phyloP scores from a whole-genome alignment of 2,888 invertebrate genomes.

The Herminia tarsipennalis region DNA sequence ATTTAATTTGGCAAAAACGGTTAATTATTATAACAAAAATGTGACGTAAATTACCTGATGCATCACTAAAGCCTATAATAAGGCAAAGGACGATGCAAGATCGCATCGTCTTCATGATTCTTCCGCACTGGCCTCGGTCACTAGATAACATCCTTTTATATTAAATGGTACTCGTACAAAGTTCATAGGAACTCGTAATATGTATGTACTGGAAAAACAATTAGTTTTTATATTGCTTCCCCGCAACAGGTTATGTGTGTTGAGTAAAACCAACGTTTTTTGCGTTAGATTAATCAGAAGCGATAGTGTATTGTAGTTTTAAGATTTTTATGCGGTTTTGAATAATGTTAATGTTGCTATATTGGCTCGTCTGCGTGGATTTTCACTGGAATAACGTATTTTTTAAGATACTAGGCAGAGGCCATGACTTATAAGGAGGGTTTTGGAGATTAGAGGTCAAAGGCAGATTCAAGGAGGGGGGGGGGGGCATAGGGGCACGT shows the following conservation, averaged over 20 bases:
- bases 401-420: too few species aligned
- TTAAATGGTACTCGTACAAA: constrained; percentile 60
- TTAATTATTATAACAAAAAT: constrained; percentile 10
- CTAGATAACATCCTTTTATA: constrained; percentile 72
- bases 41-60: constrained; percentile 55
- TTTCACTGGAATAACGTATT: too few species aligned
- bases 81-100: constrained; percentile 54
- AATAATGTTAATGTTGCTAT: too few species aligned
- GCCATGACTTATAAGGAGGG: too few species aligned
- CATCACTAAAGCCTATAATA: constrained; percentile 44
- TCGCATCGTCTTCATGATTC: constrained; percentile 64
- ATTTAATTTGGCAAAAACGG: constrained; percentile 3
- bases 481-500: too few species aligned
- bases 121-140: constrained; percentile 53
- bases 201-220: constrained; percentile 63
- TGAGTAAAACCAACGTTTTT: constrained; percentile 36
- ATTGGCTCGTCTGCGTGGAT: too few species aligned
- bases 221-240: constrained; percentile 47
- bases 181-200: constrained; percentile 56
- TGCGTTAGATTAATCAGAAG: constrained; percentile 43
- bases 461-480: too few species aligned
- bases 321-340: background rate
- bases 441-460: too few species aligned
- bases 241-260: constrained; percentile 41
- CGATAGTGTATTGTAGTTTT: constrained; percentile 25